Percentiles rank a stretch among this genome's conserved stretches.
phyloP scores from a whole-genome alignment of 2,797 vertebrate genomes.

The Monodelphis domestica region DNA sequence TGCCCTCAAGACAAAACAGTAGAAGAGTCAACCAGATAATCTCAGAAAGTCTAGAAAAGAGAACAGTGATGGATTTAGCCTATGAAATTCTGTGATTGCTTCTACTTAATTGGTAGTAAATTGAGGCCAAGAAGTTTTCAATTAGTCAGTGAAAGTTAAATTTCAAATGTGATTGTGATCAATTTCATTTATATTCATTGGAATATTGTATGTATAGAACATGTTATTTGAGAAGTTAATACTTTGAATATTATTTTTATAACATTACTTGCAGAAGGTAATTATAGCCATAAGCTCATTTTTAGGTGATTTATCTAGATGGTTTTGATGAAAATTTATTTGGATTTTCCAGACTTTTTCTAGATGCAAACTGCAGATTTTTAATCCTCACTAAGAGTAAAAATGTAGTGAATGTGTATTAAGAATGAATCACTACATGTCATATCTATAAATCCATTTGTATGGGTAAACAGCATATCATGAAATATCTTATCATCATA shows the following conservation, averaged over 20 bases:
- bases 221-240: conserved; percentile 33
- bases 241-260: conserved; percentile 39
- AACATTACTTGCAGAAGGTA: conserved; percentile 34
- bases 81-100: conserved; percentile 33
- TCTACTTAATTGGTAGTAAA: conserved; percentile 19
- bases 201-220: conserved; percentile 37
- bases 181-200: conserved; percentile 13
- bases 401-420: background rate
- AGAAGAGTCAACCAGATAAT: background rate
- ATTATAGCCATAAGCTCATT: conserved; percentile 42
- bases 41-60: background rate
- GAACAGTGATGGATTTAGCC: background rate
- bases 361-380: background rate
- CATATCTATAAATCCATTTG: background rate
- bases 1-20: conserved; percentile 3
- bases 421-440: background rate
- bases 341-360: conserved; percentile 32
- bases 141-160: background rate
- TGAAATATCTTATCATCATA: background rate
- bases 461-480: background rate
- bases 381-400: background rate
- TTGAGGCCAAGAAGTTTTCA: conserved; percentile 22
- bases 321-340: conserved; percentile 12
- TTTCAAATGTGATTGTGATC: background rate
- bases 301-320: conserved; percentile 48